Base-by-base conservation (phyloP, 2,113 vertebrate species). In the Callaeas wilsoni region DNA sequence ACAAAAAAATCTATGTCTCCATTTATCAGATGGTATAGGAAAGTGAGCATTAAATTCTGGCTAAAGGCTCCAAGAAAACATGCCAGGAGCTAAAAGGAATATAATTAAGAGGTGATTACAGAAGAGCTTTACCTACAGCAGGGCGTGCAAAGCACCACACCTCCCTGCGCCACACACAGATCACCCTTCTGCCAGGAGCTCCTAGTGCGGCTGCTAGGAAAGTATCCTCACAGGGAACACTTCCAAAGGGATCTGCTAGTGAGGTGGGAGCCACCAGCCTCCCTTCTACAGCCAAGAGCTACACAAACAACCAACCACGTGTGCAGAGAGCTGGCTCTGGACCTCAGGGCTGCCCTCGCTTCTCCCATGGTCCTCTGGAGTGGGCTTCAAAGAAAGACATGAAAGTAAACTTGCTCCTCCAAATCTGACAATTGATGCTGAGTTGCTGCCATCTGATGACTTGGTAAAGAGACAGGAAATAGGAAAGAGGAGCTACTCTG, bases 81-180 rank as follows among this genome's bases (percentile, higher is more conserved):
- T 20, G 52, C 52, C 4, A 4, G 37, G 41, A 93, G 37, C 26
- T 73, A 84, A 75, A 75, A 65, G n/a, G 25, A 65, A 14, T 60
- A 5, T 81, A 95, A 96, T 86, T 86, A 83, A 56, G 69, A 86
- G 44, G 76, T 57, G 86, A 90, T 87, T 92, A 93, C 13, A 68
- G 62, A 92, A 64, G 49, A 83, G 55, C 19, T 94, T 81, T 87
- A 84, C 76, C 85, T 89, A 74, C 85, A 94, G 60, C 83, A 88
- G 0, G 2, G 55, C 1, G 10, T 1, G 6, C 81, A 46, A 57
- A 90, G 53, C 5, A 0, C 29, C 69, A 19, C 73, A 53, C 13
- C 33, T 81, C 47, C 39, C 47, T 0, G 0, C 12, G 47, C 84
- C 87, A 91, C 83, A 77, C 35, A 9, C 53, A 67, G 50, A 69